These are phyloP conservation scores for Zygothrica quintamaculata DNA, from an alignment of 2,888 invertebrate genomes.

Conservation along the genomic window DNA sequence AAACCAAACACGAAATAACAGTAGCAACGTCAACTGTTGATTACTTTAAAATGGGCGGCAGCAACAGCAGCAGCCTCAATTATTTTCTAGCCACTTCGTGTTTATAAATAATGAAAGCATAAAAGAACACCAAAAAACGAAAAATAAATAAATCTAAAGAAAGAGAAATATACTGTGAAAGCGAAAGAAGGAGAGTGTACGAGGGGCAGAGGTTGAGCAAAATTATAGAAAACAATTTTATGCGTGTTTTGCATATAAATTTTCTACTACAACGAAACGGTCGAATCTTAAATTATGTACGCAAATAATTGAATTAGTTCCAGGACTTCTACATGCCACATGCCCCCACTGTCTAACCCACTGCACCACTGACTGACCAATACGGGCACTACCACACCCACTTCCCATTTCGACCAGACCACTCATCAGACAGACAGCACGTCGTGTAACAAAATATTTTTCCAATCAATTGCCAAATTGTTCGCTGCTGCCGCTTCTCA, in stretches of 20 bases:
- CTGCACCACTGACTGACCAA: neutral
- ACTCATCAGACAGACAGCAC: slow-evolving; percentile 24
- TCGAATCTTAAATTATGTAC: slow-evolving; percentile 66
- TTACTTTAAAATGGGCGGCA: slow-evolving; percentile 70
- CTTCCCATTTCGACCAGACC: neutral
- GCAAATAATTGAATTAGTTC: slow-evolving; percentile 77
- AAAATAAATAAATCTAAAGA: slow-evolving; percentile 8
- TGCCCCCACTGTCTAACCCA: slow-evolving; percentile 8
- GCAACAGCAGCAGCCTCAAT: slow-evolving; percentile 58
- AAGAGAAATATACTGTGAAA: neutral
- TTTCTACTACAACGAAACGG: slow-evolving; percentile 58
- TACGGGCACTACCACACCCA: neutral
- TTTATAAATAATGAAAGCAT: slow-evolving; percentile 71
- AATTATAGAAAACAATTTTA: slow-evolving; percentile 56
- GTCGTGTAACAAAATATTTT: slow-evolving; percentile 72
- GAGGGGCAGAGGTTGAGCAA: neutral
- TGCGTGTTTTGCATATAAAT: slow-evolving; percentile 79
- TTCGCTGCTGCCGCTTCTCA: slow-evolving; percentile 8
- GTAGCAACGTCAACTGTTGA: slow-evolving; percentile 47
- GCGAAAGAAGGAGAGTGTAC: neutral
- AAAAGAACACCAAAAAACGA: slow-evolving; percentile 15
- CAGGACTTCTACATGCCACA: too few species aligned
- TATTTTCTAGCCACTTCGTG: slow-evolving; percentile 67
- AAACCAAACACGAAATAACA: neutral
- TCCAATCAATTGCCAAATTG: slow-evolving; percentile 71